Evolutionary conservation across 2,797 vertebrate genomes (phyloP), one percentile per base, ranked within the genome.

Genomic region (Meriones psammophilus): DNA sequence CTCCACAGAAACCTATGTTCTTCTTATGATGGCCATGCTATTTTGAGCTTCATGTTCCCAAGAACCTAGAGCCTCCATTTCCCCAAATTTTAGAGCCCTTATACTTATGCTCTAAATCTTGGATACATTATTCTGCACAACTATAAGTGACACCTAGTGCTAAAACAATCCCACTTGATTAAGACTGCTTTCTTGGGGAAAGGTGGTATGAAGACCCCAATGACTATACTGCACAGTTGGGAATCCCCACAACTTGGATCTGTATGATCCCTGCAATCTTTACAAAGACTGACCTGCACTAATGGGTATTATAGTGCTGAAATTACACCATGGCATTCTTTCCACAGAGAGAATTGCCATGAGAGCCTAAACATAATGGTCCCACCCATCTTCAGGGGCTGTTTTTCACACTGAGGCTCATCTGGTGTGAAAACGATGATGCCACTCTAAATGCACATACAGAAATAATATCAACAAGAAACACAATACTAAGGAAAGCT

Each of bases 301-400:
- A 39, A 24, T 28, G 30, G 54, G 33, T 17, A 3, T 33, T 15
- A 60, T 1, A 2, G 8, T 8, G 13, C 3, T 15, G n/a, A 54
- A 15, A 46, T 36, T 39, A 20, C 0, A 33, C 33, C 33, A 81
- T 7, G 10, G 12, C 17, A 12, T 42, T 26, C 33, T 39, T 8
- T 30, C 24, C 36, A 56, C 1, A 39, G 3, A 8, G 33, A 39
- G 6, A 62, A 8, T 5, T 88, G 17, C 56, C 56, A 24, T 5
- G 26, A 0, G 12, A 33, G 5, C 28, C 18, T n/a, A 6, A 2
- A 50, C 0, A 8, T 28, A 17, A 14, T 1, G n/a, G 24, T 36
- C 1, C 1, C 7, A 14, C 5, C 26, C 5, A 36, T 36, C 2
- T 10, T 4, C 8, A 6, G 2, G 30, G 30, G 18, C 3, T 46